Evolutionary conservation across 2,888 invertebrate genomes (phyloP).

Genomic region (Dioctria rufipes): DNA sequence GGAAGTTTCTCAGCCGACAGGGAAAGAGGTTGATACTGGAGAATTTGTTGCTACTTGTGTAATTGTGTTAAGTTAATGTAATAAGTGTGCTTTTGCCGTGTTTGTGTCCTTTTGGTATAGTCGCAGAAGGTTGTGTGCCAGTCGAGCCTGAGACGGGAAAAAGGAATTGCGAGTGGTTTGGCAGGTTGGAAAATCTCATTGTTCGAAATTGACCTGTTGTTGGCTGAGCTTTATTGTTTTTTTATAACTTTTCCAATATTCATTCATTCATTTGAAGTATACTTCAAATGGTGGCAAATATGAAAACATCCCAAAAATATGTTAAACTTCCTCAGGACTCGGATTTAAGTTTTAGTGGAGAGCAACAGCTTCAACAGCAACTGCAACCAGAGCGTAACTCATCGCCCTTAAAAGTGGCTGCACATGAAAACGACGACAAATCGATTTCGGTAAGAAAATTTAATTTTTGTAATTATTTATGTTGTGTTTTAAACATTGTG

Average conservation of each 20-base stretch:
- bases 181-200: not conserved
- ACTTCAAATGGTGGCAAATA: conserved; percentile 50
- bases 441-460: conserved; percentile 52
- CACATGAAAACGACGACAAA: conserved; percentile 35
- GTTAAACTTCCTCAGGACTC: conserved; percentile 70
- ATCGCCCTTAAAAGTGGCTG: conserved; percentile 28
- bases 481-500: too few relatives aligned
- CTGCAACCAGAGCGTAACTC: conserved; percentile 17
- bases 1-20: not conserved
- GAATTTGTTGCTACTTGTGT: conserved; percentile 13
- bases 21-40: conserved; percentile 20
- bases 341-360: conserved; percentile 67
- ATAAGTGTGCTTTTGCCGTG: conserved; percentile 19
- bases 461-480: conserved; percentile 14
- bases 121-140: not conserved
- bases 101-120: not conserved
- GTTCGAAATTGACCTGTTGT: not conserved
- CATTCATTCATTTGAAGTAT: conserved; percentile 1
- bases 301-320: conserved; percentile 66
- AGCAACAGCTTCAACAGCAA: conserved; percentile 54
- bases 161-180: conserved; percentile 12
- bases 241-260: not conserved
- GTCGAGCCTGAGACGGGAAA: not conserved
- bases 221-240: not conserved
- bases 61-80: conserved; percentile 40